Evolutionary conservation across 2,797 vertebrate genomes (phyloP), one percentile per base, ranked within the genome.

Genomic region (Triplophysa yarkandensis): DNA sequence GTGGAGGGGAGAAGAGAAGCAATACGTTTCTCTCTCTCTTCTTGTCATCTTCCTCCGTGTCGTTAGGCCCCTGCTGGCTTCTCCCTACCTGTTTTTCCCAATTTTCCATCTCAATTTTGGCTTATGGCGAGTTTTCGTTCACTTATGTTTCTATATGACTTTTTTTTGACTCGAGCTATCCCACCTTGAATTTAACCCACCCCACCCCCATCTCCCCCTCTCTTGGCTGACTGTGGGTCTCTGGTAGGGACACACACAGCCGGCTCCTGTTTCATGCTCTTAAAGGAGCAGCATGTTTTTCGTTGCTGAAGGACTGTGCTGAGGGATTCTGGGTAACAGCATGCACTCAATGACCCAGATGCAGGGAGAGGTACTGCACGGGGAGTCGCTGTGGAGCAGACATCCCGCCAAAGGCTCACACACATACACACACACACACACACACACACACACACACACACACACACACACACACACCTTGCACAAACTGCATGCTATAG

Each of bases 291-390:
- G 86, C 85, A 87, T 86, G 87, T 89, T 74, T 67, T 74, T 74
- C 58, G 86, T 89, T 90, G 85, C 85, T 80, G 55, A 69, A 66
- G 61, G 72, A 58, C 61, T 76, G 23, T 41, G 68, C 84, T 78
- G 83, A 82, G 84, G 89, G 83, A 90, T 92, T 91, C 87, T 91
- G 91, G 90, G 90, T 91, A 91, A 90, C 86, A 86, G 85, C 84
- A 86, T 89, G 90, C 86, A 93, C 92, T 92, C 88, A 77, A 85
- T 92, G 91, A 92, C 90, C 91, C 89, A 85, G 58, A 81, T 34
- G 77, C 55, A 77, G 76, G 82, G 63, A 55, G 73, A 71, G 72
- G 87, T 34, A 85, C 84, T 86, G 87, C 89, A 87, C 84, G 78
- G 83, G 74, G 85, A 89, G 89, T 88, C 88, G 88, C 80, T 71